phyloP scores from a whole-genome alignment of 1,140 invertebrate genomes.

The Diabrotica virgifera region DNA sequence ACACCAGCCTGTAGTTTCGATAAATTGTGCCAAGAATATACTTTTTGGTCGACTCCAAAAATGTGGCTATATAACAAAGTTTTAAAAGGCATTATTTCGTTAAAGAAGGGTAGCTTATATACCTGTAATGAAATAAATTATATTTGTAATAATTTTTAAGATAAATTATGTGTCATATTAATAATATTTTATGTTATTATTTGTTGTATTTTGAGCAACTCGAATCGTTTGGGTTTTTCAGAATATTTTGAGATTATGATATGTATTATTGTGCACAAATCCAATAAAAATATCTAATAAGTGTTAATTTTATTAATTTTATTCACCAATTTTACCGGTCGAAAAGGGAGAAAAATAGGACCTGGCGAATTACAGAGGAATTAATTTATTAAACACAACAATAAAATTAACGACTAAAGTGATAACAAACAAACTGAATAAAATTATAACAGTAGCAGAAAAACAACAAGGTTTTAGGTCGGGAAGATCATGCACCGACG shows the following conservation, averaged over 20 bases:
- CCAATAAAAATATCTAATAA: conserved; percentile 29
- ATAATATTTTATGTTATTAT: conserved; percentile 32
- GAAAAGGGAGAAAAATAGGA: neutral
- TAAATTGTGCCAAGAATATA: neutral
- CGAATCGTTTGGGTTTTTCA: conserved; percentile 18
- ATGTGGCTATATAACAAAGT: conserved; percentile 13
- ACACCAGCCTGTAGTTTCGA: neutral
- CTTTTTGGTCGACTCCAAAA: neutral
- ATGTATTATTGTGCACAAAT: conserved; percentile 30
- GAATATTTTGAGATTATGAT: conserved; percentile 26
- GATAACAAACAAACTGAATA: too few species aligned
- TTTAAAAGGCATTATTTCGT: conserved; percentile 26
- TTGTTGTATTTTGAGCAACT: conserved; percentile 26
- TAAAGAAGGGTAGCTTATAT: conserved; percentile 29
- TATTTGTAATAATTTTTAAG: conserved; percentile 14
- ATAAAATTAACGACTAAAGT: too few species aligned
- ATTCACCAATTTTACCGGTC: too few species aligned
- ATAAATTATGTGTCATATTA: conserved; percentile 34
- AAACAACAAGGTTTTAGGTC: too few species aligned
- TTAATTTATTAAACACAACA: too few species aligned
- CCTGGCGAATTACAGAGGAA: too few species aligned
- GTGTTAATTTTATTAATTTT: conserved; percentile 22
- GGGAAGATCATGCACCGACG: too few species aligned
- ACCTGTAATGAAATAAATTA: conserved; percentile 25
- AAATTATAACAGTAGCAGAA: too few species aligned